Evolutionary conservation across 92 coral and sea anemone species (phyloP), one percentile per base, ranked within the genome.

Genomic region (Plumapathes pennacea): DNA sequence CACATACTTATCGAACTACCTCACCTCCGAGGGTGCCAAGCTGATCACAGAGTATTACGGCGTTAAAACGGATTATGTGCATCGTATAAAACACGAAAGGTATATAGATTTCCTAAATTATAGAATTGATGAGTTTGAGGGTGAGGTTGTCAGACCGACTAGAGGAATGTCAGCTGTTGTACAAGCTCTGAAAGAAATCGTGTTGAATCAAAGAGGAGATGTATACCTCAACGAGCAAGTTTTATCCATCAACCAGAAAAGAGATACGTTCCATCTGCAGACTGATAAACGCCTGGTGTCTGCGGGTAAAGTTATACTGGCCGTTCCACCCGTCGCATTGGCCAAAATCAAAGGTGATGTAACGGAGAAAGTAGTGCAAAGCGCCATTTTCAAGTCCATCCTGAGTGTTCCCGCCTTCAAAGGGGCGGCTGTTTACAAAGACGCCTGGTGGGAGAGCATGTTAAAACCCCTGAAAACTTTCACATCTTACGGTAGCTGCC

Each of bases 391-490:
- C 9, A 51, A 52, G 52, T 66, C 73, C 17, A 53, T 66, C 13
- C 61, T 66, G 4, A 42, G 54, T 21, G 73, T 66, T 22, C 73
- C 73, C 10, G 61, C 60, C 1, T 66, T 66, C 53, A 2, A 5
- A 25, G 73, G 73, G 5, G 73, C 73, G 43, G 73, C 73, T 26
- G 61, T 66, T 18, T 66, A 66, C 4, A 25, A 18, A 3, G 24
- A 5, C 6, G 42, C 60, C 5, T 66, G 73, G 73, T 66, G 73
- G 73, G 53, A 51, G n/a, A 53, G 54, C 14, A 5, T 52, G n/a
- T 25, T 52, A 11, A 0, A 42, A 13, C 31, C 40, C 19, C 32
- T 66, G 53, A 22, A 40, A 1, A 66, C 10, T 52, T 66, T 66
- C 38, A 13, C 54, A 5, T 66, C 73, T 13, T 40, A 10, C 42